Base-by-base conservation (phyloP, 2,888 invertebrate species). In the Drosophila parthenogenetica region DNA sequence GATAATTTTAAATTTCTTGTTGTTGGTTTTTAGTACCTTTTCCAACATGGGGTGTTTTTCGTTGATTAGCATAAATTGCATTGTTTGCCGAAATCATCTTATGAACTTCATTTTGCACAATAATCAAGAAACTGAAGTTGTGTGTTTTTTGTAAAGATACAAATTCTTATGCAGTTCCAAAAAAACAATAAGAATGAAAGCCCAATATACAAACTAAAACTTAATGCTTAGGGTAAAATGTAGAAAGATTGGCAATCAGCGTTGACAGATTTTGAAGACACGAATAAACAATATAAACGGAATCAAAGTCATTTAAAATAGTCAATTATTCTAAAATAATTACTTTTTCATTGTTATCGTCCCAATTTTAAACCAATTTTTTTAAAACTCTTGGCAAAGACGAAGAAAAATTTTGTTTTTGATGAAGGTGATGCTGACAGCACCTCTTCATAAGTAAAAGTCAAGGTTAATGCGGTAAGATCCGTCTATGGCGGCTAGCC, bases 101-200 rank as follows among this genome's bases (percentile, higher is more conserved):
- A 81, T 89, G 85, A 85, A 87, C 87, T 87, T 88, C 87, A 78
- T 86, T 84, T 84, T 84, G 84, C 84, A 84, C 84, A 84, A 84
- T 88, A 80, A 83, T 73, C 83, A 84, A 43, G 68, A 53, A 55
- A 29, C 54, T 65, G 51, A 76, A 76, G 62, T 69, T 65, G 73
- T 84, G 42, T 32, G 68, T 82, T 48, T 77, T 74, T 45, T 46
- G 16, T 3, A 49, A 53, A 59, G 67, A 19, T 19, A 19, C 2
- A 25, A 25, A 7, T 7, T 25, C 2, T 25, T 25, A 2, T 7
- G 45, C 42, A 78, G 73, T 82, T 72, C 76, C 77, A 79, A 64
- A 61, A 37, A 39, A 32, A 35, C 11, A 35, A 13, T 10, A 13
- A 42, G 32, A 42, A 22, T 22, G 5, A 22, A 22, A 22, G 5